phyloP scores from a whole-genome alignment of 2,888 invertebrate genomes.

The Acleris literana region DNA sequence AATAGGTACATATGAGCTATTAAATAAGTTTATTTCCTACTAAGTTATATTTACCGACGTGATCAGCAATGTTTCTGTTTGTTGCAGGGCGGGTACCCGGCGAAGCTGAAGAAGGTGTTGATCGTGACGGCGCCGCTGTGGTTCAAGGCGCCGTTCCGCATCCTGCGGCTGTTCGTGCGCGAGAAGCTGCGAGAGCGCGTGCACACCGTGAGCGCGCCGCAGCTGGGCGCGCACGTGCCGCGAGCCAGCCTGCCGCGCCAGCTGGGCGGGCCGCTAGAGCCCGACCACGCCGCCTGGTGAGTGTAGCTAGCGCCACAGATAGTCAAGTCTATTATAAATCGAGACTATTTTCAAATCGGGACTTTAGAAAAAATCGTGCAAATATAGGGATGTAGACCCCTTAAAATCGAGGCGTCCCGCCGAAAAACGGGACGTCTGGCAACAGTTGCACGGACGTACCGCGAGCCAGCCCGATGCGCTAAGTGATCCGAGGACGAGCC shows the following conservation, averaged over 20 bases:
- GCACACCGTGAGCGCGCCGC: constrained; percentile 96
- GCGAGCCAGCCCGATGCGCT: constrained; percentile 93
- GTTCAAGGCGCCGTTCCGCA: constrained; percentile 99
- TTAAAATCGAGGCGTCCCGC: too few species aligned
- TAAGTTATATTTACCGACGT: too few species aligned
- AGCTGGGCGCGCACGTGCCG: constrained; percentile 95
- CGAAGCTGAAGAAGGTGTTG: constrained; percentile 97
- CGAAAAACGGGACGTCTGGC: background rate
- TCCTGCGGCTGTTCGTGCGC: constrained; percentile 95
- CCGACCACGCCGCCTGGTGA: constrained; percentile 96
- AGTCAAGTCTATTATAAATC: background rate
- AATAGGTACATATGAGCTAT: too few species aligned
- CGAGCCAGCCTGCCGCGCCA: constrained; percentile 93
- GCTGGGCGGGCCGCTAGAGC: constrained; percentile 93
- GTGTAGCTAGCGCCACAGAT: constrained; percentile 40
- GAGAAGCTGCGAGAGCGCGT: constrained; percentile 98
- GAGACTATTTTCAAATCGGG: background rate
- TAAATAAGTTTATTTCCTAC: too few species aligned
- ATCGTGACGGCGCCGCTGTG: constrained; percentile 98
- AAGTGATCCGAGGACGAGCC: constrained; percentile 86
- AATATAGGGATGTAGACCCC: too few species aligned
- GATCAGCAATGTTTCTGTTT: constrained; percentile 39
- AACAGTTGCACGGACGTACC: constrained; percentile 90
- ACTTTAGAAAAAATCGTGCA: too few species aligned
- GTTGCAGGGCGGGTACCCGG: constrained; percentile 97